Percentiles rank a stretch among this genome's conserved stretches.
Evolutionary conservation across 2,113 vertebrate species (phyloP).

Genomic region (Clarias magur): DNA sequence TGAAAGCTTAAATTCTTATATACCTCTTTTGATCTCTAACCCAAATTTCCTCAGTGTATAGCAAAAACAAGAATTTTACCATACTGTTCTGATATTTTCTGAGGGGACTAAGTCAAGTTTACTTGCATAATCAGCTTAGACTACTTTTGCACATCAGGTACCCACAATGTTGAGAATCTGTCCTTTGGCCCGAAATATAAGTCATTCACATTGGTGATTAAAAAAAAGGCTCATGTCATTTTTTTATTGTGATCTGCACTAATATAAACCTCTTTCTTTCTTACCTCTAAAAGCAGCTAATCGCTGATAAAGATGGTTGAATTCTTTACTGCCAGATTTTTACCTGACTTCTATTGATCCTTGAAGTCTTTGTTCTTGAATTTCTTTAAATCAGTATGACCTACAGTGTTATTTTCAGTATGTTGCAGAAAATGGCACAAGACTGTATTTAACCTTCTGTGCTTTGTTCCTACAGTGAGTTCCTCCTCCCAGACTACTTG

Average conservation of each 20-base stretch:
- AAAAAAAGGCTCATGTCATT: not conserved
- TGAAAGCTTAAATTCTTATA: not conserved
- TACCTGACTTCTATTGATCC: not conserved
- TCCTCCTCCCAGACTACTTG: constrained; percentile 62
- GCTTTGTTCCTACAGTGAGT: constrained; percentile 50
- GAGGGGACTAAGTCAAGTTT: not conserved
- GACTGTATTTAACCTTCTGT: constrained; percentile 7
- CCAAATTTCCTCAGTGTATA: not conserved
- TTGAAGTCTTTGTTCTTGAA: not conserved
- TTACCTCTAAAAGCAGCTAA: constrained; percentile 3
- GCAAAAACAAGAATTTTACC: not conserved
- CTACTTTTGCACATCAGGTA: not conserved
- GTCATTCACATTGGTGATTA: not conserved
- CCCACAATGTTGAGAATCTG: not conserved
- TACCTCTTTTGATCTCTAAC: not conserved
- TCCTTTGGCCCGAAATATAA: not conserved
- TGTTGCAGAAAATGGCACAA: not conserved
- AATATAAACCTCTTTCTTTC: not conserved
- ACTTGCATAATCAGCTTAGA: not conserved
- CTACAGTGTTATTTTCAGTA: not conserved
- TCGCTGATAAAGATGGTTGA: not conserved
- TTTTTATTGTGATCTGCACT: not conserved
- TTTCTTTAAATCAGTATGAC: not conserved
- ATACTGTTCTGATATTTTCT: not conserved
- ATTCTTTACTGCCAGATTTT: not conserved